These are phyloP conservation scores for Campaea margaritaria DNA, from an alignment of 2,888 invertebrate genomes.

Conservation along the genomic window DNA sequence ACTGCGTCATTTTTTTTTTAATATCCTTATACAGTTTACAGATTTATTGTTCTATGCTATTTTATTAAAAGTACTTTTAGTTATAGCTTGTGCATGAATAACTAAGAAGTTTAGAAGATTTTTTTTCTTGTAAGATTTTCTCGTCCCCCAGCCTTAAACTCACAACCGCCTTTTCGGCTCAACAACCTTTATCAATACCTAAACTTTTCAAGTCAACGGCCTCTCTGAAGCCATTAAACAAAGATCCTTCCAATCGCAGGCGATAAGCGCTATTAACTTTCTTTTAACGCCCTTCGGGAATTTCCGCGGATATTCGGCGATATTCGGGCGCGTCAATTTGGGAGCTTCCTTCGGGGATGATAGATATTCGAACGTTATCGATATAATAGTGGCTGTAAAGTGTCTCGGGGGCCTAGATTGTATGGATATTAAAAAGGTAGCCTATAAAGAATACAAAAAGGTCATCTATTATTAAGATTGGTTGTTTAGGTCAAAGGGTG, in stretches of 20 bases:
- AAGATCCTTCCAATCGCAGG: constrained; percentile 33
- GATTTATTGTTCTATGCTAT: too few species aligned
- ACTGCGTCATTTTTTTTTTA: too few species aligned
- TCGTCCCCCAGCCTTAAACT: neutral
- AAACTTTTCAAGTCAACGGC: constrained; percentile 35
- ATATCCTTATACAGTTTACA: too few species aligned
- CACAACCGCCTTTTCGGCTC: neutral
- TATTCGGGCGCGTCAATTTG: constrained; percentile 32
- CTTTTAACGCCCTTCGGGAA: constrained; percentile 34
- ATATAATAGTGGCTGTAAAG: constrained; percentile 25
- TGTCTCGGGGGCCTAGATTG: constrained; percentile 4
- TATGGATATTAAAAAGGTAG: constrained; percentile 11
- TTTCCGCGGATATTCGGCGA: constrained; percentile 35
- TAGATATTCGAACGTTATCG: constrained; percentile 31
- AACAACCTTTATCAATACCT: constrained; percentile 20
- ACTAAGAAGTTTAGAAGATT: too few species aligned
- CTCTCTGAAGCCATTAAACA: constrained; percentile 34
- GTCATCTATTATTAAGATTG: too few species aligned
- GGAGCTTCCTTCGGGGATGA: constrained; percentile 29
- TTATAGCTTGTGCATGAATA: too few species aligned
- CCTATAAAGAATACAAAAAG: too few species aligned
- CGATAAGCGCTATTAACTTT: constrained; percentile 39
- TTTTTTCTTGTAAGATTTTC: neutral
- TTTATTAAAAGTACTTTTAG: too few species aligned
- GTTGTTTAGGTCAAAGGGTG: too few species aligned